Evolutionary conservation across 2,797 vertebrate species (phyloP), one percentile per base, ranked within the genome.

Genomic region (Siniperca undulata): DNA sequence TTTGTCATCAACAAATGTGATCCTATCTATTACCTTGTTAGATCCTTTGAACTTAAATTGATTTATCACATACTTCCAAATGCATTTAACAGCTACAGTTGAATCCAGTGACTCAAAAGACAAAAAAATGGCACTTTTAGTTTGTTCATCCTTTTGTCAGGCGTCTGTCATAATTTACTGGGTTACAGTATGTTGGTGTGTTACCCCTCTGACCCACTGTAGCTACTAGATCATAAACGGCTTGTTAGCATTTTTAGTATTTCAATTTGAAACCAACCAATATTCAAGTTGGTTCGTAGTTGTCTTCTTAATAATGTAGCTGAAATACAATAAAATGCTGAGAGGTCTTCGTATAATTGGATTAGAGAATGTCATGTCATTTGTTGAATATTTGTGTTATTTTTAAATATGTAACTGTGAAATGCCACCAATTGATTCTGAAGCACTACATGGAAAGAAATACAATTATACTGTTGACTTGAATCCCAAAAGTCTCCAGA

Each of bases 1-100:
- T 71, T 71, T 70, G 4, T 20, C 48, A 55, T 50, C n/a, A 34
- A 22, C 65, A 74, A 65, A 70, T 70, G 3, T 38, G 30, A 77
- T 44, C 38, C 58, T 19, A 50, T 68, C 24, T 42, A 34, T 52
- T 44, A 42, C 36, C 50, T 52, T n/a, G 55, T 60, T 50, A 42
- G 4, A 67, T 7, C n/a, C 48, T 55, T 62, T n/a, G 6, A 22
- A 38, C 65, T 70, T 24, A 34, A 71, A 70, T 22, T 20, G 12
- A 38, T 69, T 75, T 38, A 64, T 70, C 30, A 4, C n/a, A 48
- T 20, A 58, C n/a, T 16, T 52, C 24, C 19, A 55, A 36, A 79
- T 59, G 16, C 10, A 9, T 65, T n/a, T 20, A 27, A 48, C 38
- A 40, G 36, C 14, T 16, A 19, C 27, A 19, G 19, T 30, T 60